Base-by-base conservation (phyloP, 2,888 invertebrate genomes). In the Euspilapteryx auroguttella region DNA sequence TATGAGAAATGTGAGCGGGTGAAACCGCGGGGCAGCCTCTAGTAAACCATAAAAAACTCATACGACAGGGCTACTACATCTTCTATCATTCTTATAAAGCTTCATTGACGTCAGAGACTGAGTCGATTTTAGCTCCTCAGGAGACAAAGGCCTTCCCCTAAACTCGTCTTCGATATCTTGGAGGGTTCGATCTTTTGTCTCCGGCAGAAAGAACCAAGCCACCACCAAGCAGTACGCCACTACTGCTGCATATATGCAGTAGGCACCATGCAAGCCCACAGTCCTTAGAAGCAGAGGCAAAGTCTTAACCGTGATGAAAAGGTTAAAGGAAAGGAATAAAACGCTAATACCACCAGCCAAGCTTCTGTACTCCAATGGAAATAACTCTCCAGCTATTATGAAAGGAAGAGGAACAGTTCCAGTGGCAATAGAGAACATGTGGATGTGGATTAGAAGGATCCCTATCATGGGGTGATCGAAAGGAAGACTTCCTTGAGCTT, bases 301-400 rank as follows among this genome's bases (percentile, higher is more conserved):
- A 0, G 61, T 61, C 29, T 65, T 63, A 0, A 63, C 45, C 0
- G 44, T 52, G 5, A 55, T 45, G 25, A 65, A 63, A 1, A 65
- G 41, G 33, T 59, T 57, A 0, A 41, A 32, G 2, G 63, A 57
- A 3, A 63, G 24, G 31, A 59, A 57, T 3, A 62, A 28, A 0
- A 59, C 55, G 17, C 62, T 55, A n/a, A 64, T 45, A 0, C 58
- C 57, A 9, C 62, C 58, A 27, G 84, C 83, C 1, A 82, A 44
- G 15, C 82, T 83, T 24, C 83, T 68, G 23, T 71, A 76, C 25
- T 71, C 68, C 14, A 79, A 59, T 3, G 85, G 77, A 39, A 84
- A 85, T 1, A 86, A 50, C 48, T 87, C 87, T 0, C 85, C 85
- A 35, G 82, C 79, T 51, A 86, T 78, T 7, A 83, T 79, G 65